Conservation (phyloP, 1,140 invertebrate genomes). For the Cyrtorhinus lividipennis region DNA sequence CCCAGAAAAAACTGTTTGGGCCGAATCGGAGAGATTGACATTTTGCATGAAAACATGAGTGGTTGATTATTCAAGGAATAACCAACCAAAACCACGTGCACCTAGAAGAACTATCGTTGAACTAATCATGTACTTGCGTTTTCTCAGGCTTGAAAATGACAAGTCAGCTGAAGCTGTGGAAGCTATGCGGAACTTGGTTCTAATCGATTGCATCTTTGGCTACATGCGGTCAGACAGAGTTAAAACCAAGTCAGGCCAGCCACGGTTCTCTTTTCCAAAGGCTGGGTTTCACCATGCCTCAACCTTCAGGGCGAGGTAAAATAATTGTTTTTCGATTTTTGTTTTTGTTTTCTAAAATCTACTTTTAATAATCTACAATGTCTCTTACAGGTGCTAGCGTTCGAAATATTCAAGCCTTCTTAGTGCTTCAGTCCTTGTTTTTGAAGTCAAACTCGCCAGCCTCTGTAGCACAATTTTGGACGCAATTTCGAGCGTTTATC, state of each 20-base stretch:
- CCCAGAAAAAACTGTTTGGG: too few relatives aligned
- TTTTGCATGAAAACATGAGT: too few relatives aligned
- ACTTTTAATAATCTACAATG: not conserved
- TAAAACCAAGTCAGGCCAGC: constrained; percentile 69
- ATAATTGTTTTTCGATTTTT: constrained; percentile 7
- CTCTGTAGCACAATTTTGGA: constrained; percentile 84
- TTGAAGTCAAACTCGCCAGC: constrained; percentile 71
- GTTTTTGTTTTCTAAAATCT: not conserved
- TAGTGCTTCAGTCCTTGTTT: constrained; percentile 88
- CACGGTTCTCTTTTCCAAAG: constrained; percentile 82
- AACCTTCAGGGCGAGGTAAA: constrained; percentile 75
- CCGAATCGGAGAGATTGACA: too few relatives aligned
- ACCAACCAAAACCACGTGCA: too few relatives aligned
- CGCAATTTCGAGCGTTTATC: constrained; percentile 90
- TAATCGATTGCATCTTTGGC: constrained; percentile 86
- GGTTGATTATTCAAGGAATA: not conserved
- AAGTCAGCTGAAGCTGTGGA: constrained; percentile 65
- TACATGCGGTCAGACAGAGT: constrained; percentile 81
- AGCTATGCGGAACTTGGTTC: constrained; percentile 78
- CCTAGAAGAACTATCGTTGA: too few relatives aligned
- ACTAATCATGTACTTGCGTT: not conserved
- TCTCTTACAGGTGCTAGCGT: constrained; percentile 47
- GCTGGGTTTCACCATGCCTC: constrained; percentile 79
- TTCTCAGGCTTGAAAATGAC: constrained; percentile 55
- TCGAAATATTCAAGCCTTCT: constrained; percentile 87